A percentile compares a stretch with the other conserved stretches of the same genome.
These are phyloP conservation scores for Trematomus loennbergii DNA, from an alignment of 2,113 vertebrate species.

Conservation along the genomic window DNA sequence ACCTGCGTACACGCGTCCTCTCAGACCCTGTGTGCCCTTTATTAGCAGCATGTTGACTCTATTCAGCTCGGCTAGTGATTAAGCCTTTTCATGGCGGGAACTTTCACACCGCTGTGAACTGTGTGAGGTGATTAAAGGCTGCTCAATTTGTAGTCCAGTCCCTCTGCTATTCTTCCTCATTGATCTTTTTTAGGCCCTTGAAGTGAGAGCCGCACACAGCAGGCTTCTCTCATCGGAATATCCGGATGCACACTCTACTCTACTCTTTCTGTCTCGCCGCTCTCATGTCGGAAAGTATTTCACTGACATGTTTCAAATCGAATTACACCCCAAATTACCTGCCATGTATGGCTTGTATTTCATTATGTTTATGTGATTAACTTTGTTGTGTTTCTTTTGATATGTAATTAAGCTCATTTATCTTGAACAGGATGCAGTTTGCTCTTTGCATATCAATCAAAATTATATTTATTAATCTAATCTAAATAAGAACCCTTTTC, in stretches of 20 bases:
- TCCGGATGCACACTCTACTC: slow-evolving; percentile 12
- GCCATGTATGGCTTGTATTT: slow-evolving; percentile 29
- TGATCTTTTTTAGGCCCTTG: slow-evolving; percentile 73
- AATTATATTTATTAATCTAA: background rate
- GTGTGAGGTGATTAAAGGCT: slow-evolving; percentile 78
- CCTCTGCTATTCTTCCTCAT: slow-evolving; percentile 69
- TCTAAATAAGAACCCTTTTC: no score
- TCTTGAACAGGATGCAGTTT: background rate
- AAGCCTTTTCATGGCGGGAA: slow-evolving; percentile 73
- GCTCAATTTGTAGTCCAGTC: slow-evolving; percentile 75
- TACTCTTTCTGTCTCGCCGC: slow-evolving; percentile 12
- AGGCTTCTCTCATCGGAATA: slow-evolving; percentile 47
- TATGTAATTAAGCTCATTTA: slow-evolving; percentile 25
- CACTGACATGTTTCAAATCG: slow-evolving; percentile 16
- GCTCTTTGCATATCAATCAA: background rate
- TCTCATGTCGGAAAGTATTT: slow-evolving; percentile 30
- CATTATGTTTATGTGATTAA: slow-evolving; percentile 15
- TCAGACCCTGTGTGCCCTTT: slow-evolving; percentile 52
- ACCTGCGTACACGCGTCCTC: slow-evolving; percentile 18
- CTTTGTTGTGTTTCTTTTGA: slow-evolving; percentile 32
- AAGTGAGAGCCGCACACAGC: slow-evolving; percentile 58
- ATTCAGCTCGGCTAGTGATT: slow-evolving; percentile 73
- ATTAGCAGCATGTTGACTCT: slow-evolving; percentile 71
- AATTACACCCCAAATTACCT: slow-evolving; percentile 38
- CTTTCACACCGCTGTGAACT: slow-evolving; percentile 74